Percentiles rank a stretch among this genome's conserved stretches.
phyloP scores from a whole-genome alignment of 2,888 invertebrate species.

The Drosophila paracracens region DNA sequence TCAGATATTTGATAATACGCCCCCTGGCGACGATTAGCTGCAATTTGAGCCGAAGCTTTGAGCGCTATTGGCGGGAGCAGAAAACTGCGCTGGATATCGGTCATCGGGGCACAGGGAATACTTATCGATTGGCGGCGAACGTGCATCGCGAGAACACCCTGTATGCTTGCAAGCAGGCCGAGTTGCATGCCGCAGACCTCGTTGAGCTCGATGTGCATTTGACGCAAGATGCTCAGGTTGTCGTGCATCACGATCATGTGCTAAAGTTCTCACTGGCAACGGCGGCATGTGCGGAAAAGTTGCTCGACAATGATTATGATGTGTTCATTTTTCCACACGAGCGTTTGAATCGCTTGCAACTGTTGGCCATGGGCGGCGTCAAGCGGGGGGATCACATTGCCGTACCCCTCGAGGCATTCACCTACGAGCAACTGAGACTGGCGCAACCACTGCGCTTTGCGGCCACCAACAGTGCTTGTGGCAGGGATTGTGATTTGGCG shows the following conservation, averaged over 20 bases:
- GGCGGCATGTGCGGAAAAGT: slow-evolving; percentile 86
- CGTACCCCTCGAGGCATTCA: slow-evolving; percentile 88
- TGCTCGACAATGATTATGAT: slow-evolving; percentile 88
- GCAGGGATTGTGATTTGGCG: slow-evolving; percentile 85
- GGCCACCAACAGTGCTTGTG: slow-evolving; percentile 83
- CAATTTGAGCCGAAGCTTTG: slow-evolving; percentile 87
- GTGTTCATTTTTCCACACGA: slow-evolving; percentile 95
- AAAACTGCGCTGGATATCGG: slow-evolving; percentile 95
- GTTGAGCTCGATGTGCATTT: slow-evolving; percentile 99
- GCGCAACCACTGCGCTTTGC: slow-evolving; percentile 90
- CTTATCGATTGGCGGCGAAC: slow-evolving; percentile 89
- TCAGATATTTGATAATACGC: slow-evolving; percentile 86
- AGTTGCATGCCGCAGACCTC: slow-evolving; percentile 96
- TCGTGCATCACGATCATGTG: slow-evolving; percentile 97
- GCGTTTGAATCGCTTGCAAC: slow-evolving; percentile 93
- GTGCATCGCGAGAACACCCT: slow-evolving; percentile 97
- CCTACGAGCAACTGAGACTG: slow-evolving; percentile 89
- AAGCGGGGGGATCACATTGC: slow-evolving; percentile 34
- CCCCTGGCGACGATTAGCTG: slow-evolving; percentile 52
- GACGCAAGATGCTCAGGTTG: slow-evolving; percentile 95
- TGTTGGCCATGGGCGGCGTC: slow-evolving; percentile 88
- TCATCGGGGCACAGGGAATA: slow-evolving; percentile 96
- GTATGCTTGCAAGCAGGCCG: slow-evolving; percentile 95
- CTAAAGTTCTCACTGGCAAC: slow-evolving; percentile 94
- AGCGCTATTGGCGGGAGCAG: slow-evolving; percentile 92